Evolutionary conservation across 2,888 invertebrate genomes (phyloP).

Genomic region (Seira musarum): DNA sequence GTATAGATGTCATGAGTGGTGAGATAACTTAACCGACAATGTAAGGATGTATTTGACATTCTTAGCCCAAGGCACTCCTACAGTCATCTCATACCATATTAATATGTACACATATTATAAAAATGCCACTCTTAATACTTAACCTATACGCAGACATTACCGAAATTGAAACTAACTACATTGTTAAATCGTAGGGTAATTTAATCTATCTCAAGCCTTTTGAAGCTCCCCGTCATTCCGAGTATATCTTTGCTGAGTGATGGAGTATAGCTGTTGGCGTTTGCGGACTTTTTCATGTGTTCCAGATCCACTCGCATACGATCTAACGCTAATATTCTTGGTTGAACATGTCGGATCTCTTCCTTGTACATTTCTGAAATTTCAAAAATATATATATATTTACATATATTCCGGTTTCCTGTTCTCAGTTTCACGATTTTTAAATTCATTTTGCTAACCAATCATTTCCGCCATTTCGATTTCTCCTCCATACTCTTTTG

Average conservation of each 20-base stretch:
- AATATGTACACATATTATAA: too few relatives aligned
- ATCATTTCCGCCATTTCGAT: slow-evolving; percentile 89
- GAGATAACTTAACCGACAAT: too few relatives aligned
- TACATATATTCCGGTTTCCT: neutral
- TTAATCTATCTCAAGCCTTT: slow-evolving; percentile 68
- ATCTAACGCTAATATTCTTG: slow-evolving; percentile 79
- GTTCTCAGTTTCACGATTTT: neutral
- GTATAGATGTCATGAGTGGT: too few relatives aligned
- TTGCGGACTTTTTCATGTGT: slow-evolving; percentile 62
- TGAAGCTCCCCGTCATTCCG: slow-evolving; percentile 68
- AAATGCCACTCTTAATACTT: too few relatives aligned
- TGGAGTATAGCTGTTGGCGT: slow-evolving; percentile 49
- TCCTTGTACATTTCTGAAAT: slow-evolving; percentile 78
- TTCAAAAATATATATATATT: too few relatives aligned
- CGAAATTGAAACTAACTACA: too few relatives aligned
- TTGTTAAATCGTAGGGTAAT: too few relatives aligned
- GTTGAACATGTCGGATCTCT: slow-evolving; percentile 78
- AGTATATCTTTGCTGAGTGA: slow-evolving; percentile 62
- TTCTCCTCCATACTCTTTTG: slow-evolving; percentile 87
- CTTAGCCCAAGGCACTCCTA: too few relatives aligned
- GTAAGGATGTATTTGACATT: too few relatives aligned
- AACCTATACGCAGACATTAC: too few relatives aligned
- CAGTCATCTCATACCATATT: too few relatives aligned
- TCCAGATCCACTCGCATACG: slow-evolving; percentile 77
- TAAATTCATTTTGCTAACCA: slow-evolving; percentile 75